phyloP scores from a whole-genome alignment of 2,797 vertebrate genomes.

The Rhincodon typus region DNA sequence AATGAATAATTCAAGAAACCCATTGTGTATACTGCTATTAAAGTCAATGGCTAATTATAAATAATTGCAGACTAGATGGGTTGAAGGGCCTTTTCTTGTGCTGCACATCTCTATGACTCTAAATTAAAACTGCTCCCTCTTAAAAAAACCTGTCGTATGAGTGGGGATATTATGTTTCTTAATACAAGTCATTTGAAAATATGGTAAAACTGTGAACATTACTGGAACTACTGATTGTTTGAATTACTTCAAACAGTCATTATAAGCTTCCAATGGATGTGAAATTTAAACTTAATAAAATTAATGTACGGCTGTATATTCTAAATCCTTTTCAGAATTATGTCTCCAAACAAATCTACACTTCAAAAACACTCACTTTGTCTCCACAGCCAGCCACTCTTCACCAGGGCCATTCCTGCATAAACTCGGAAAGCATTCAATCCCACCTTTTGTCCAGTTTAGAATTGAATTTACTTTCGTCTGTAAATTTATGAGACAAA shows the following conservation, averaged over 20 bases:
- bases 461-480: background rate
- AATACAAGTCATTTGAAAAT: background rate
- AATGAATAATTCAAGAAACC: background rate
- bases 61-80: background rate
- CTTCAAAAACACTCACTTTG: slow-evolving; percentile 59
- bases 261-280: background rate
- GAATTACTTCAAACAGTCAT: background rate
- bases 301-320: background rate
- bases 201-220: background rate
- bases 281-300: background rate
- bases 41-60: background rate
- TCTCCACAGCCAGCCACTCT: slow-evolving; percentile 68
- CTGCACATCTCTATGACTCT: too few relatives aligned
- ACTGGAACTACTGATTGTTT: background rate
- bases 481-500: background rate
- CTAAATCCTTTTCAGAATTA: background rate
- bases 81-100: too few relatives aligned
- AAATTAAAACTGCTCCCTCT: background rate
- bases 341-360: background rate
- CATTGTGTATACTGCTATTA: background rate
- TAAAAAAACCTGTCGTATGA: background rate
- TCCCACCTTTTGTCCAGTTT: background rate
- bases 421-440: background rate
- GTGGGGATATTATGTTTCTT: background rate
- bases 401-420: slow-evolving; percentile 60